Percentiles rank a stretch among this genome's conserved stretches.
phyloP scores from a whole-genome alignment of 23 tunicate genomes.

The Ciona savignyi region DNA sequence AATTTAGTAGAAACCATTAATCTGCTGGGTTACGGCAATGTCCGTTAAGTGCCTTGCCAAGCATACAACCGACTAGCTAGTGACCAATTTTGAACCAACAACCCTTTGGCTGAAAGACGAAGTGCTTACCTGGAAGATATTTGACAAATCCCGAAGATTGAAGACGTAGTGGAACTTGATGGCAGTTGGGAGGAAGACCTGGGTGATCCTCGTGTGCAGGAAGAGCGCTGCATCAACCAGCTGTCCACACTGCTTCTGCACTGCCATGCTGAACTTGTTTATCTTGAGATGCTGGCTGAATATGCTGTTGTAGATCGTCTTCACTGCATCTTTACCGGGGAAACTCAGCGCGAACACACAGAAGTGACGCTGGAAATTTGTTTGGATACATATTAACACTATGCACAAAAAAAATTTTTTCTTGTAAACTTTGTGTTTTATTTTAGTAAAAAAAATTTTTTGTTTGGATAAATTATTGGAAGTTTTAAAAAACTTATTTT shows the following conservation, averaged over 20 bases:
- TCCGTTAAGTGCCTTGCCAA: too few species aligned
- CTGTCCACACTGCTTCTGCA: conserved; percentile 35
- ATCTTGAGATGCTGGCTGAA: conserved; percentile 79
- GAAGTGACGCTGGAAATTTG: conserved; percentile 80
- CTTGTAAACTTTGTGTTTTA: too few species aligned
- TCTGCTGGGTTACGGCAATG: too few species aligned
- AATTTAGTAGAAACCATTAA: too few species aligned
- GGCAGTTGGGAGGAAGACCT: conserved; percentile 91
- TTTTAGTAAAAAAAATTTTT: too few species aligned
- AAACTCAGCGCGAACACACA: conserved; percentile 95
- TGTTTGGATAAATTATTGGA: neutral
- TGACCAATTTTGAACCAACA: too few species aligned
- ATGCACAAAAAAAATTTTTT: too few species aligned
- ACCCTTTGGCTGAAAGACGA: too few species aligned
- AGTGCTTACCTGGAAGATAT: conserved; percentile 94
- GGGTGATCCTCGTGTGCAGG: conserved; percentile 78
- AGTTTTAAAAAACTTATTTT: neutral
- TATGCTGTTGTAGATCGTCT: conserved; percentile 87
- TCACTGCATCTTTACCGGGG: conserved; percentile 91
- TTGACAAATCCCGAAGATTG: conserved; percentile 90
- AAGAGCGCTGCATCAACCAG: conserved; percentile 80
- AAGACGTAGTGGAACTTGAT: conserved; percentile 97
- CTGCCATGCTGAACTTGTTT: conserved; percentile 57
- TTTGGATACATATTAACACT: too few species aligned
- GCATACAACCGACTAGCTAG: too few species aligned